Percentiles rank a stretch among this genome's conserved stretches.
These are phyloP conservation scores for Oncorhynchus keta DNA, from an alignment of 2,113 vertebrate species.

Conservation along the genomic window DNA sequence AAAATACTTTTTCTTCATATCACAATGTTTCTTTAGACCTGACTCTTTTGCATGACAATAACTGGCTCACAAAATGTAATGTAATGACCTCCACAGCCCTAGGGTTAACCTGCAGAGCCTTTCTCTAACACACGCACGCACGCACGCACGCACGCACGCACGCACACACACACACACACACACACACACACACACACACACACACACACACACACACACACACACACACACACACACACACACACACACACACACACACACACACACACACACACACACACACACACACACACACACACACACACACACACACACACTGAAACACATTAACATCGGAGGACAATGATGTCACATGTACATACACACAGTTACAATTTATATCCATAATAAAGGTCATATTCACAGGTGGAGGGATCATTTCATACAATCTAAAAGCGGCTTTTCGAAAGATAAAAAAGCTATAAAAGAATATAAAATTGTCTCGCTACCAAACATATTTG, in stretches of 20 bases:
- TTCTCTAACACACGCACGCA: neutral
- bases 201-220: conserved; percentile 20
- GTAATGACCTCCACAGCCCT: too few species aligned
- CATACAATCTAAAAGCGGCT: conserved; percentile 61
- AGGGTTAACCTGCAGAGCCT: neutral
- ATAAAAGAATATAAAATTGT: conserved; percentile 55
- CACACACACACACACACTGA: conserved; percentile 4
- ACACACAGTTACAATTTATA: conserved; percentile 45
- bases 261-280: too few species aligned
- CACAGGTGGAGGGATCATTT: conserved; percentile 52
- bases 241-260: too few species aligned
- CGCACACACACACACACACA: too few species aligned
- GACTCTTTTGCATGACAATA: too few species aligned
- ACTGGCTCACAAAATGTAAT: too few species aligned
- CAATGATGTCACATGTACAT: conserved; percentile 45
- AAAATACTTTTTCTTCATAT: too few species aligned
- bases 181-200: conserved; percentile 1
- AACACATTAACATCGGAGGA: conserved; percentile 42
- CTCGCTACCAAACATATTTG: conserved; percentile 57
- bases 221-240: too few species aligned
- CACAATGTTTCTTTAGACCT: too few species aligned
- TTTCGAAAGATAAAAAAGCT: conserved; percentile 63
- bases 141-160: too few species aligned
- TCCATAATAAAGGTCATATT: conserved; percentile 59
- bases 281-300: conserved; percentile 22